Percentiles rank a stretch among this genome's conserved stretches.
phyloP scores from a whole-genome alignment of 2,797 vertebrate genomes.

The Tamandua tetradactyla region DNA sequence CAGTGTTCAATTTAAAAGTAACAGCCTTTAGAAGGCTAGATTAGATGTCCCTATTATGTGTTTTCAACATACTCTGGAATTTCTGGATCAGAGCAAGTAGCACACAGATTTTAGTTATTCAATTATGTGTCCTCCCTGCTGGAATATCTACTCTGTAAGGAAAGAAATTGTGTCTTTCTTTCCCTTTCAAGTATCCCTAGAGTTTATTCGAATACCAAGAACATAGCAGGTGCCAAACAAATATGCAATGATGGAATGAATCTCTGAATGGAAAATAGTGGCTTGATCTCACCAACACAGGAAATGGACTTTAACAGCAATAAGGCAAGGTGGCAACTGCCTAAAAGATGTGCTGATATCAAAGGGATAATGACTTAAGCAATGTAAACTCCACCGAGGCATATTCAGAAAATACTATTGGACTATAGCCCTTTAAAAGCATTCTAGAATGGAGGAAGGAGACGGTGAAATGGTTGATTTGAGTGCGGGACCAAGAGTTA shows the following conservation, averaged over 20 bases:
- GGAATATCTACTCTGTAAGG: neutral
- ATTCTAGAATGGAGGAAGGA: neutral
- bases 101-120: neutral
- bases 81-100: neutral
- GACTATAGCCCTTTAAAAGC: neutral
- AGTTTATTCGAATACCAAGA: neutral
- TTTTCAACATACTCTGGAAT: neutral
- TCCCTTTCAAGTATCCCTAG: neutral
- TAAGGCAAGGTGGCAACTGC: neutral
- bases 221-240: neutral
- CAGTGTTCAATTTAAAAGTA: neutral
- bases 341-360: neutral
- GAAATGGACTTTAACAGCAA: neutral
- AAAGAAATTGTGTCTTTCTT: slow-evolving; percentile 17
- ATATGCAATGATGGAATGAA: slow-evolving; percentile 26
- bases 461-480: neutral
- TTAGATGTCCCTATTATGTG: neutral
- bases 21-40: neutral
- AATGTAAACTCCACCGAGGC: neutral
- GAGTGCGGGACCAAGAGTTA: neutral
- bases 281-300: neutral
- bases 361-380: neutral
- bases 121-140: neutral
- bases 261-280: neutral
- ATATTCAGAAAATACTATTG: neutral